Conservation (phyloP, 1,140 invertebrate species). For the Papilio machaon region DNA sequence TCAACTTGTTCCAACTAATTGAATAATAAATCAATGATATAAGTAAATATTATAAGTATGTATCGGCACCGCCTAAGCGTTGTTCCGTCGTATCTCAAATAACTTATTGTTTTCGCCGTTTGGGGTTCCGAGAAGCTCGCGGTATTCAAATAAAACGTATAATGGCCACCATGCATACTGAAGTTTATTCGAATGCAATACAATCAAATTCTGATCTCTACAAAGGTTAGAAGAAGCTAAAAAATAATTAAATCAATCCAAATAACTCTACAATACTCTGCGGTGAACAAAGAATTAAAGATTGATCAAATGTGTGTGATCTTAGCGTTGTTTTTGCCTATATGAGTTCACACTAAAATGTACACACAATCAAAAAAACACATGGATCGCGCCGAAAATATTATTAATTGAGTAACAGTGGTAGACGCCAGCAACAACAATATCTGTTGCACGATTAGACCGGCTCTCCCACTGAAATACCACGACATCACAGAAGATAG, state of each 20-base stretch:
- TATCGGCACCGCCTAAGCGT: slow-evolving; percentile 34
- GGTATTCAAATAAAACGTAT: slow-evolving; percentile 41
- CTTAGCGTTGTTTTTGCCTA: no score
- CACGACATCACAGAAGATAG: no score
- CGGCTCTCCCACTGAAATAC: no score
- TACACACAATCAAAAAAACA: background rate
- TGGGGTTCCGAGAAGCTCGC: slow-evolving; percentile 39
- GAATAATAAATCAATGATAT: slow-evolving; percentile 33
- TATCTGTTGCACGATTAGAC: no score
- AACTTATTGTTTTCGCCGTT: slow-evolving; percentile 34
- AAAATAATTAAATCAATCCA: background rate
- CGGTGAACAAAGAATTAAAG: no score
- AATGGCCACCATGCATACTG: background rate
- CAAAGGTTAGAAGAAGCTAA: no score
- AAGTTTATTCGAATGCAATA: background rate
- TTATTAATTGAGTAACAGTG: no score
- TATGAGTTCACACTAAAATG: no score
- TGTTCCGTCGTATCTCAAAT: slow-evolving; percentile 40
- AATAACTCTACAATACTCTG: background rate
- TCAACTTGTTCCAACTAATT: slow-evolving; percentile 18
- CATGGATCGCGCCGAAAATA: background rate
- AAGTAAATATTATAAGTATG: slow-evolving; percentile 31
- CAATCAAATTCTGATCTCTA: background rate
- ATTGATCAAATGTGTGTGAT: no score
- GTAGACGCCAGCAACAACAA: no score